These are phyloP conservation scores for Galleria mellonella DNA, from an alignment of 1,140 invertebrate species.

Conservation along the genomic window DNA sequence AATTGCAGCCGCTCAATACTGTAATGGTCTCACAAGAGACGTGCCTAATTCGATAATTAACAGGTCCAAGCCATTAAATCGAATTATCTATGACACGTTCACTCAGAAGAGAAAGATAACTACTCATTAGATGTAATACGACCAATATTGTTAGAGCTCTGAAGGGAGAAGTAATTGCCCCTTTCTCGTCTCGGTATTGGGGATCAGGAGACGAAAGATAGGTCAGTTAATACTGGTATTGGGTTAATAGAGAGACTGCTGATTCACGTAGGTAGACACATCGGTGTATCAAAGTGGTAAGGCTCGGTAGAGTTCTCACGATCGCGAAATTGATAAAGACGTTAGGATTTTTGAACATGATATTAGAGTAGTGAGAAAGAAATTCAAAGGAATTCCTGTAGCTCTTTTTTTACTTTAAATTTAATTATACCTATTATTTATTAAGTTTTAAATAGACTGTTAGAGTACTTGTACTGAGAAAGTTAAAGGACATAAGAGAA, in stretches of 20 bases:
- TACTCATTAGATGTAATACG: slow-evolving; percentile 50
- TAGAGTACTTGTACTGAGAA: too few relatives aligned
- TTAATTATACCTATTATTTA: too few relatives aligned
- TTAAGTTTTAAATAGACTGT: background rate
- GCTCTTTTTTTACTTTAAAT: too few relatives aligned
- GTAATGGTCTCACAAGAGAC: slow-evolving; percentile 8
- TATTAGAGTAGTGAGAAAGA: slow-evolving; percentile 3
- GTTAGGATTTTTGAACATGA: slow-evolving; percentile 14
- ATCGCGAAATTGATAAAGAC: slow-evolving; percentile 59
- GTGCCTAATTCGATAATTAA: slow-evolving; percentile 65
- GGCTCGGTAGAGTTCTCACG: slow-evolving; percentile 49
- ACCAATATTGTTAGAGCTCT: slow-evolving; percentile 22
- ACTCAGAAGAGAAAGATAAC: slow-evolving; percentile 56
- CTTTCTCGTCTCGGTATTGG: background rate
- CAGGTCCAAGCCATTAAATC: slow-evolving; percentile 52
- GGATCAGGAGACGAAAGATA: slow-evolving; percentile 3
- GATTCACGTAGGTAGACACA: slow-evolving; percentile 45
- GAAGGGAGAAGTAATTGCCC: background rate
- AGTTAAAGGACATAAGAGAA: too few relatives aligned
- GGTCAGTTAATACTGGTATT: slow-evolving; percentile 21
- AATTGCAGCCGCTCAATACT: background rate
- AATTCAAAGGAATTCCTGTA: too few relatives aligned
- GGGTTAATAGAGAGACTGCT: slow-evolving; percentile 48
- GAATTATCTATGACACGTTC: slow-evolving; percentile 68
- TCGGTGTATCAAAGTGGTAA: slow-evolving; percentile 42